These are phyloP conservation scores for Atherix ibis DNA, from an alignment of 2,888 invertebrate genomes.

Conservation along the genomic window DNA sequence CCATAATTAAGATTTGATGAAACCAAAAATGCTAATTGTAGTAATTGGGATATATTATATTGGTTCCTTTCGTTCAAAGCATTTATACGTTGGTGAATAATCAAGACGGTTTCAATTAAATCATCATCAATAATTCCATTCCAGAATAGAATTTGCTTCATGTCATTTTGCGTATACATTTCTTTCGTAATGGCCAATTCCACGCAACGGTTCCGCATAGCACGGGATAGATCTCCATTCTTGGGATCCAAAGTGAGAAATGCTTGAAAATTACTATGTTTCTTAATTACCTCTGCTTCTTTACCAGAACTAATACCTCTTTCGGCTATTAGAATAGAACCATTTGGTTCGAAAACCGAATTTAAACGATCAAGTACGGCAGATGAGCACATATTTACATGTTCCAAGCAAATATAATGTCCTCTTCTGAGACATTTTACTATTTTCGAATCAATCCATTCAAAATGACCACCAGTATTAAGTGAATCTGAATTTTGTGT, in stretches of 20 bases:
- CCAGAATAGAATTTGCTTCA: conserved; percentile 36
- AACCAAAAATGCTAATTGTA: conserved; percentile 25
- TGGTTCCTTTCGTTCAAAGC: conserved; percentile 24
- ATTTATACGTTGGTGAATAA: conserved; percentile 31
- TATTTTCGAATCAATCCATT: conserved; percentile 81
- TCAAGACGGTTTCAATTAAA: conserved; percentile 34
- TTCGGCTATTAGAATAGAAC: conserved; percentile 78
- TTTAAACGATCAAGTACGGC: conserved; percentile 95
- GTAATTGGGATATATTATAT: conserved; percentile 26
- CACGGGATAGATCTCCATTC: conserved; percentile 91
- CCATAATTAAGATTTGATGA: conserved; percentile 26
- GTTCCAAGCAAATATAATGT: conserved; percentile 72
- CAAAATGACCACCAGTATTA: conserved; percentile 78
- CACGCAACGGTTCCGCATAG: conserved; percentile 96
- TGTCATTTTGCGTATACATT: conserved; percentile 31
- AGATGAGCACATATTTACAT: conserved; percentile 90
- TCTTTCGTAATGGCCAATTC: conserved; percentile 49
- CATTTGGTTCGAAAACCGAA: conserved; percentile 84
- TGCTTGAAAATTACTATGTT: conserved; percentile 82
- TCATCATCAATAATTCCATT: conserved; percentile 32
- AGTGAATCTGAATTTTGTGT: conserved; percentile 39
- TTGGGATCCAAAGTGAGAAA: conserved; percentile 91
- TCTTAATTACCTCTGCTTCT: conserved; percentile 52
- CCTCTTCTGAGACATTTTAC: conserved; percentile 73
- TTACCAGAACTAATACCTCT: conserved; percentile 63